Conservation (phyloP, 2,888 invertebrate species). For the Agrotis clavis region DNA sequence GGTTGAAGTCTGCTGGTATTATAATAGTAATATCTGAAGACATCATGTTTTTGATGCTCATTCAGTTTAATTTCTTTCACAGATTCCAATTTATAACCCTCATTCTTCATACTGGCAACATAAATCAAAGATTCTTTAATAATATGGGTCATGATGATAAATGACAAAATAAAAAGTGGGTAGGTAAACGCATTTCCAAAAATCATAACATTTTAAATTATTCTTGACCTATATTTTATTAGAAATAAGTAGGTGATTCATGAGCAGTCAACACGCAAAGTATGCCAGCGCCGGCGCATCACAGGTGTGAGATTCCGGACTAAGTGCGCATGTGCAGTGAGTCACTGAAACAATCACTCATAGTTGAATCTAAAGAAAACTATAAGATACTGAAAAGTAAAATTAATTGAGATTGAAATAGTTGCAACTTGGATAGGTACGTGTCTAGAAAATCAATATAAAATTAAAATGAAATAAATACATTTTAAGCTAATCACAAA, state of each 20-base stretch:
- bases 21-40: background rate
- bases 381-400: no score
- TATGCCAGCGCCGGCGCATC: slow-evolving; percentile 29
- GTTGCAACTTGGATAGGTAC: no score
- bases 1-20: no score
- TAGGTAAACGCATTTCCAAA: slow-evolving; percentile 8
- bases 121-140: slow-evolving; percentile 11
- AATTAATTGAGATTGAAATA: no score
- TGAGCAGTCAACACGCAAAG: slow-evolving; percentile 5
- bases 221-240: slow-evolving; percentile 28
- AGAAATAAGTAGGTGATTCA: slow-evolving; percentile 17
- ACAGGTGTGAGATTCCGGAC: slow-evolving; percentile 36
- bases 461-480: background rate
- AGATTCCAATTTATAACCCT: no score
- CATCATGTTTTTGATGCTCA: background rate
- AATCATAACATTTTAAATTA: slow-evolving; percentile 3
- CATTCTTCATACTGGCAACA: background rate
- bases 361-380: background rate
- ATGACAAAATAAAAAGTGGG: slow-evolving; percentile 1
- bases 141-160: slow-evolving; percentile 9
- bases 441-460: no score
- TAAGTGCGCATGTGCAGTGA: slow-evolving; percentile 15
- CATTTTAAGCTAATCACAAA: background rate
- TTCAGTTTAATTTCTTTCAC: background rate
- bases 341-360: background rate